Conservation (phyloP, 30 jellyfish, hydroid and myxozoan species). For the Turritopsis dohrnii region DNA sequence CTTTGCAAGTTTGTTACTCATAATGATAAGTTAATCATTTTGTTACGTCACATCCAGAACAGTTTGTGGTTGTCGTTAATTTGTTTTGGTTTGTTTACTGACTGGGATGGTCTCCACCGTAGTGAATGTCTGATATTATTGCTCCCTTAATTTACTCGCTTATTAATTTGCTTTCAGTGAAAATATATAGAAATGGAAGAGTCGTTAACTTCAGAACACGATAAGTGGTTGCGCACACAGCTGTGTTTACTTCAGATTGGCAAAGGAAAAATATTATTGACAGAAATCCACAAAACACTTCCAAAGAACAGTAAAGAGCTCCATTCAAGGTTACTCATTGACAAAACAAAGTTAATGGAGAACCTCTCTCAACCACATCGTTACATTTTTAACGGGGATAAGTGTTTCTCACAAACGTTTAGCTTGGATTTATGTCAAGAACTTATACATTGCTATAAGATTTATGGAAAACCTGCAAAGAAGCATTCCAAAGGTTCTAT, state of each 20-base stretch:
- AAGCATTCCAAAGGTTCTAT: neutral
- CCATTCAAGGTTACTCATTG: neutral
- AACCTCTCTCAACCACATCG: neutral
- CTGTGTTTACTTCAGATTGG: neutral
- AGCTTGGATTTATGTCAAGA: neutral
- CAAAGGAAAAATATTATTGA: neutral
- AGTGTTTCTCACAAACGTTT: neutral
- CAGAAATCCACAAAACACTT: neutral
- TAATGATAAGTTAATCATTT: too few species aligned
- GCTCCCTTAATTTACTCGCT: neutral
- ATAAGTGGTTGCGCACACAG: neutral
- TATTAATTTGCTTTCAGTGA: neutral
- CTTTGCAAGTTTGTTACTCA: too few species aligned
- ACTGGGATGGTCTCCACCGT: too few species aligned
- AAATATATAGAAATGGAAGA: neutral
- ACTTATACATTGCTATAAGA: neutral
- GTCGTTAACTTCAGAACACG: neutral
- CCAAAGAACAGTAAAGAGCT: neutral
- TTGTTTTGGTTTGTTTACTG: too few species aligned
- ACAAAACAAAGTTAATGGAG: neutral
- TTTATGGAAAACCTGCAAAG: neutral
- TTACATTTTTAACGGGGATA: neutral
- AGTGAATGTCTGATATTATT: too few species aligned
- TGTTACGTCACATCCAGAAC: too few species aligned
- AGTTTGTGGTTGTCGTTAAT: too few species aligned